These are phyloP conservation scores for Lophochroa leadbeateri DNA, from an alignment of 2,113 vertebrate genomes.

Conservation along the genomic window DNA sequence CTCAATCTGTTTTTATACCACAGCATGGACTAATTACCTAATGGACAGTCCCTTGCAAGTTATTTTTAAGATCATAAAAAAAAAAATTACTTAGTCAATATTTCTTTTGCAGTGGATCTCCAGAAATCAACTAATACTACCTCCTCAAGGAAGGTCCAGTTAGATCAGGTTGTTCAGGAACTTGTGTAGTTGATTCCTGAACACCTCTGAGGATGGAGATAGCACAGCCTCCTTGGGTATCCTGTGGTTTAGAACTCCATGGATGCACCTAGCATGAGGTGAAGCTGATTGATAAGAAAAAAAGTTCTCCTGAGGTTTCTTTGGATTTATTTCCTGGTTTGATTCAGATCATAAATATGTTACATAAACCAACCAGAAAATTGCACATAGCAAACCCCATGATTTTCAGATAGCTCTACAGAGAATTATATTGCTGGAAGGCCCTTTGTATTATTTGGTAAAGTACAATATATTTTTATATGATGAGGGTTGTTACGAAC, in stretches of 20 bases:
- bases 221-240: background rate
- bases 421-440: background rate
- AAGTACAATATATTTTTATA: background rate
- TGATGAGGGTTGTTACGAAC: background rate
- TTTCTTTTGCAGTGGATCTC: background rate
- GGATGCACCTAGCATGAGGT: background rate
- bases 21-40: background rate
- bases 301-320: background rate
- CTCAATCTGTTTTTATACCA: background rate
- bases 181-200: background rate
- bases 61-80: background rate
- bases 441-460: background rate
- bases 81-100: background rate
- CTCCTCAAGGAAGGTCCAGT: background rate
- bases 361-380: background rate
- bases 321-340: background rate
- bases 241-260: background rate
- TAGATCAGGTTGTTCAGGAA: background rate
- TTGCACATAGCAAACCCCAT: background rate
- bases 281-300: background rate
- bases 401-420: background rate
- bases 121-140: background rate
- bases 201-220: background rate
- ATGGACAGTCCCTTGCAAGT: background rate
- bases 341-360: background rate